Evolutionary conservation across 2,888 invertebrate genomes (phyloP).

Genomic region (Mimumesa dahlbomi): DNA sequence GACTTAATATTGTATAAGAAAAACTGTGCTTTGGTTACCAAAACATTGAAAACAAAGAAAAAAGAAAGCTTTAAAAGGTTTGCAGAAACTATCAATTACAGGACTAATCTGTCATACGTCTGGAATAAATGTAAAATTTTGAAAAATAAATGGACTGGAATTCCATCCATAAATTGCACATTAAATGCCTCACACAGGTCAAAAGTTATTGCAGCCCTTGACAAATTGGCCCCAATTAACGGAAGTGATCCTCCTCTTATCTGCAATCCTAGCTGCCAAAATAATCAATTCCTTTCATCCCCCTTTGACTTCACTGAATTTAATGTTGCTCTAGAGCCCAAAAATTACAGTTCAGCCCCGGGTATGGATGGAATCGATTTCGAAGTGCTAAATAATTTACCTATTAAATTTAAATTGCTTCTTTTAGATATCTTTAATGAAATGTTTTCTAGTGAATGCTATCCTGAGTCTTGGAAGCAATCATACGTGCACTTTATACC

Average conservation of each 20-base stretch:
- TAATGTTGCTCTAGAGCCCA: background rate
- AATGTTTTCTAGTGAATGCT: background rate
- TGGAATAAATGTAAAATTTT: constrained; percentile 10
- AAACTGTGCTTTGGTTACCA: background rate
- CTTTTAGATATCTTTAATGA: background rate
- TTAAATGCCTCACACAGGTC: background rate
- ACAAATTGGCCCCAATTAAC: background rate
- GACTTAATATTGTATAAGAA: constrained; percentile 6
- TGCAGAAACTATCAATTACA: background rate
- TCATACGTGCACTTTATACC: constrained; percentile 36
- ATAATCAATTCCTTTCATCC: background rate
- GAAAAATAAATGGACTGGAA: constrained; percentile 5
- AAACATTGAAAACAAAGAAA: background rate
- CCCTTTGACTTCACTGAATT: background rate
- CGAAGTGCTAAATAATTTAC: background rate
- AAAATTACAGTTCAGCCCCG: background rate
- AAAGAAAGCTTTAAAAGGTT: background rate
- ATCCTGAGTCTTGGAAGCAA: background rate
- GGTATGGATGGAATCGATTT: constrained; percentile 10
- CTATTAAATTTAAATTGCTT: constrained; percentile 2
- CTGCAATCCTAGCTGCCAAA: background rate
- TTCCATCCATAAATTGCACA: too few species aligned
- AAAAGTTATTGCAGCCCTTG: background rate
- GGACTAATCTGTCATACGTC: background rate
- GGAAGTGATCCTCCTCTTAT: background rate